Base-by-base conservation (phyloP, 1,140 invertebrate genomes). In the Megalopta genalis region DNA sequence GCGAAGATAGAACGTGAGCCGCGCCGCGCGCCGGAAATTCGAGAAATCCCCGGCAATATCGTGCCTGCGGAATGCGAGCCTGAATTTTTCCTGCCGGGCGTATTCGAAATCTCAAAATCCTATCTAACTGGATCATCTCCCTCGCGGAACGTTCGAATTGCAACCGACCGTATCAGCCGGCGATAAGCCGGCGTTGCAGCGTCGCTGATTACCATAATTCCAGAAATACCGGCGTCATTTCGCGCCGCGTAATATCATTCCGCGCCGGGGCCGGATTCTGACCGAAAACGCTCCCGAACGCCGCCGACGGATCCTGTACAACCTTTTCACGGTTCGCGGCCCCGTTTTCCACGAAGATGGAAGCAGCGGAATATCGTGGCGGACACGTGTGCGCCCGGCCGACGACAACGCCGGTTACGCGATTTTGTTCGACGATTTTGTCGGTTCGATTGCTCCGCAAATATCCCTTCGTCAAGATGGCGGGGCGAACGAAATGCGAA, bases 121-220 rank as follows among this genome's bases (percentile, higher is more conserved):
- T 77, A 77, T 77, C 75, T 69, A 77, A 77, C 75, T 77, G 75
- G 75, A 77, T 70, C 75, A 77, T 77, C 75, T 77, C 66, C 66
- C 66, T 62, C 57, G 75, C 74, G 74, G 76, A 25, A 66, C 73
- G 67, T 78, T 83, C 65, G 77, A 83, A 83, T 83, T 82, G 74
- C 75, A 64, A 37, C 63, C 49, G 46, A 76, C 57, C 74, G 80
- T 83, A 83, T 83, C 82, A 83, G 74, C 66, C 80, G 52, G 42
- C 82, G 76, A 84, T 84, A 84, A 84, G 81, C 82, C 76, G 66
- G 32, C 81, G 70, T 79, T 75, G 65, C 18, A 57, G 63, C 64
- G 62, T 9, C 67, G 32, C 76, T 82, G 82, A 83, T 84, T 84
- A 84, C 75, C 82, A 84, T 83, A 84, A 84, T 84, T 84, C 82